Conservation (phyloP, 2,113 vertebrate species). For the Lanius collurio region DNA sequence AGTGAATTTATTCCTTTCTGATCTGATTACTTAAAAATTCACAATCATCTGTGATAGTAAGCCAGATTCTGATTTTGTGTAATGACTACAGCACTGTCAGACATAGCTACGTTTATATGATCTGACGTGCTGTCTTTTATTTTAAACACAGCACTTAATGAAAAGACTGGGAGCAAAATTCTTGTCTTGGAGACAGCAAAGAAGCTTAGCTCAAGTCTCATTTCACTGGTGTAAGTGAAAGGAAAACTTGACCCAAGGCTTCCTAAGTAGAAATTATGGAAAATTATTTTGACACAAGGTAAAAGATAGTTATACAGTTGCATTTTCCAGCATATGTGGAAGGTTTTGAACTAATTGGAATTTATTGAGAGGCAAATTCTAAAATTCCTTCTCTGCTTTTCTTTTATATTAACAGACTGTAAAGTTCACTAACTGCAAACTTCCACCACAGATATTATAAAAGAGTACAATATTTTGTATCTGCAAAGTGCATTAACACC, state of each 20-base stretch:
- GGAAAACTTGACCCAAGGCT: conserved; percentile 9
- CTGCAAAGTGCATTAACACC: background rate
- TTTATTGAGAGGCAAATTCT: background rate
- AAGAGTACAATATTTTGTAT: background rate
- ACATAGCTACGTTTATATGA: background rate
- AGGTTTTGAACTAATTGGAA: background rate
- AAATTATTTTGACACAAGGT: conserved; percentile 35
- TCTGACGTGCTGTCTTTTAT: conserved; percentile 1
- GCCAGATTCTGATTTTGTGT: background rate
- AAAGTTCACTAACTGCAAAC: background rate
- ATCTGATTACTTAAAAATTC: background rate
- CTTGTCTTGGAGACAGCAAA: background rate
- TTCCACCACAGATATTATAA: background rate
- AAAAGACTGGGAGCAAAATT: conserved; percentile 22
- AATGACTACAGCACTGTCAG: background rate
- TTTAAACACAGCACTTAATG: conserved; percentile 25
- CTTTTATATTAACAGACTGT: background rate
- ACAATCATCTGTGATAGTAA: background rate
- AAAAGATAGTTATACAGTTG: background rate
- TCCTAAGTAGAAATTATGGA: conserved; percentile 22
- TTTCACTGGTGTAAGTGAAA: conserved; percentile 21
- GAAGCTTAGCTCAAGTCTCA: conserved; percentile 5
- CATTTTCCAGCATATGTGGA: background rate
- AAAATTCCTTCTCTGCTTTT: background rate
- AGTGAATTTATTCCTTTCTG: background rate